Base-by-base conservation (phyloP, 2,888 invertebrate genomes). In the Cheilosia scutellata region DNA sequence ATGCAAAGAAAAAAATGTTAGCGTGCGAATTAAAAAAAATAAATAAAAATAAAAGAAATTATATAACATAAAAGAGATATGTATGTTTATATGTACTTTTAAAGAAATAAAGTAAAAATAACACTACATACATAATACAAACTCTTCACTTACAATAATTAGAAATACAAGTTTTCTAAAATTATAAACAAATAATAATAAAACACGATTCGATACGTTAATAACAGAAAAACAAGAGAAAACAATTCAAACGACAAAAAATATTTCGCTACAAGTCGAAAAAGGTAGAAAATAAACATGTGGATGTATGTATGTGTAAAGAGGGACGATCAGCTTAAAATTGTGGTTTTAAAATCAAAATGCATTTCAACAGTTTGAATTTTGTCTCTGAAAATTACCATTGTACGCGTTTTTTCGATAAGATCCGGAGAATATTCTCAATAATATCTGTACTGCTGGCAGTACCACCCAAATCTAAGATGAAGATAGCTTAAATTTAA, bases 381-480 rank as follows among this genome's bases (percentile, higher is more conserved):
- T 63, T 60, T 71, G 20, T 37, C 37, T 37, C 37, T 37, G 37
- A 16, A 47, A 89, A 89, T 92, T 92, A 92, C 93, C 93, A 93
- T 89, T 92, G 91, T 72, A 93, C 92, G 83, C 93, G 93, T 63
- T 93, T 92, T 88, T 92, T 91, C 74, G 93, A 91, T 88, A 98
- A 95, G 90, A 96, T 95, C 91, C 95, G 95, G 89, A 97, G 95
- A 88, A 98, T 96, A 87, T 95, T 95, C 82, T 96, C 95, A n/a
- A 98, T 94, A 13, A 98, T 96, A 66, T 98, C 98, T 6, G 96
- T 94, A 76, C 97, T 97, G 2, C 95, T 95, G 5, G 96, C 94
- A 40, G 93, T 94, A 40, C 98, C 98, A 37, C 97, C 97, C 70
- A 98, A 93, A 93, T 98, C 98, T 78, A 51, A 78, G 11, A 37